Evolutionary conservation across 2,113 vertebrate genomes (phyloP).

Genomic region (Bubalus kerabau): DNA sequence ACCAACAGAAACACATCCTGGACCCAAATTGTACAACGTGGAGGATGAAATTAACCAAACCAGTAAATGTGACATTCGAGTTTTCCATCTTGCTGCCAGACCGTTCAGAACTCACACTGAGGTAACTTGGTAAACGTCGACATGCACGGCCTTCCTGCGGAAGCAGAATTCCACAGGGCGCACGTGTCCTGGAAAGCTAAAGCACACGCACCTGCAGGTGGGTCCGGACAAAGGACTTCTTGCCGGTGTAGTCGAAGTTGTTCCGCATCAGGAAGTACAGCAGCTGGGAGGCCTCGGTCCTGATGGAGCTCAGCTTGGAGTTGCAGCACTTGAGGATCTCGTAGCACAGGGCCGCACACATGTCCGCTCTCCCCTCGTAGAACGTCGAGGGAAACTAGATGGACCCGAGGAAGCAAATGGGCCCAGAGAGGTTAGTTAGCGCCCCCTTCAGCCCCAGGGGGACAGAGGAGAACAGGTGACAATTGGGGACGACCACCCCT

Average conservation of each 20-base stretch:
- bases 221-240: slow-evolving; percentile 96
- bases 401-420: not conserved
- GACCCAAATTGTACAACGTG: not conserved
- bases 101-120: rapidly evolving
- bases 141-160: not conserved
- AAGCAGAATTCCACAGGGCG: not conserved
- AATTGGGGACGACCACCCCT: rapidly evolving
- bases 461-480: not conserved
- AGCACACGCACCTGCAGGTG: slow-evolving; percentile 89
- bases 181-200: not conserved
- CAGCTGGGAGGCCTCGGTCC: slow-evolving; percentile 94
- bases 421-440: not conserved
- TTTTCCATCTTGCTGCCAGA: not conserved
- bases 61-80: not conserved
- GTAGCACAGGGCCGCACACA: slow-evolving; percentile 97
- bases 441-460: not conserved
- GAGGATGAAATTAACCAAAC: not conserved
- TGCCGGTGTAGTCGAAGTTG: slow-evolving; percentile 98
- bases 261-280: slow-evolving; percentile 99
- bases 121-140: not conserved
- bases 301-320: slow-evolving; percentile 96
- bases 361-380: slow-evolving; percentile 96
- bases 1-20: not conserved
- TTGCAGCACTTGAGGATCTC: slow-evolving; percentile 98
- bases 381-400: slow-evolving; percentile 94